Conservation (phyloP, 2,797 vertebrate genomes). For the Coregonus suidteri region DNA sequence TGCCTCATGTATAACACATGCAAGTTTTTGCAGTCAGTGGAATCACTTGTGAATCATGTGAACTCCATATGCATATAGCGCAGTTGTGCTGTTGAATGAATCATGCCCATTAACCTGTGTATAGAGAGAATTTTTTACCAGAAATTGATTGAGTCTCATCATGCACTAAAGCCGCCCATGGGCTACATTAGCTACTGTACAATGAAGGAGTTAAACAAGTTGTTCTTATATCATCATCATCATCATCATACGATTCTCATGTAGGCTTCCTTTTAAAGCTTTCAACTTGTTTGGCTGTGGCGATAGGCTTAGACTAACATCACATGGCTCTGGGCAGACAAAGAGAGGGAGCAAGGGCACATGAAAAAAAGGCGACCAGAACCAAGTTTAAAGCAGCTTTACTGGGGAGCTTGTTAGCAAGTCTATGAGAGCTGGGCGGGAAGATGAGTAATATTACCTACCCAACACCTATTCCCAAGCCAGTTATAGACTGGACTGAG, state of each 20-base stretch:
- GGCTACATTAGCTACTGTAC: neutral
- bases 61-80: neutral
- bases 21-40: no score
- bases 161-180: neutral
- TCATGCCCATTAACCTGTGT: neutral
- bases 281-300: no score
- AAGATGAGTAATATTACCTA: neutral
- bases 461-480: slow-evolving; percentile 28
- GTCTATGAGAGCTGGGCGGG: neutral
- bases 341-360: neutral
- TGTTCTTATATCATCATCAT: neutral
- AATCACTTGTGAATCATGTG: neutral
- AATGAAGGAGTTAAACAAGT: neutral
- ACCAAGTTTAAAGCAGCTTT: neutral
- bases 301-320: neutral
- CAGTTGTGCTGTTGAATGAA: neutral
- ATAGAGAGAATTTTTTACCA: neutral
- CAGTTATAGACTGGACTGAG: slow-evolving; percentile 36
- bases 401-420: neutral
- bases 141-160: neutral
- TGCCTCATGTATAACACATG: no score
- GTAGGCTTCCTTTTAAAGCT: no score
- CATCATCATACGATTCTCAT: neutral
- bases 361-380: no score
- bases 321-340: neutral